Base-by-base conservation (phyloP, 2,888 invertebrate species). In the Pemphredon lugubris region DNA sequence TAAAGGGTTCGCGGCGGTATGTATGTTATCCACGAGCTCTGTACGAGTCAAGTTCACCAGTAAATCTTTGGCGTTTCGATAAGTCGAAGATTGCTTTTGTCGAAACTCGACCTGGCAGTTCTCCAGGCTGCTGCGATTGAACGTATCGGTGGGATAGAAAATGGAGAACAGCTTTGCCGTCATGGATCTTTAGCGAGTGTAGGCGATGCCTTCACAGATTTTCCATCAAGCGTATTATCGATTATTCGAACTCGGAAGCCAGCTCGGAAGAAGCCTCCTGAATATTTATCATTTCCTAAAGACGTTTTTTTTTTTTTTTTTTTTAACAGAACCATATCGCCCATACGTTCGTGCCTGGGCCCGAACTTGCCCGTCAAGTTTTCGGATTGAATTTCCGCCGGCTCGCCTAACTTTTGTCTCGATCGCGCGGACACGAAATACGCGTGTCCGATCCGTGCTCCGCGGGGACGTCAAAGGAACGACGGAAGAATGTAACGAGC, bases 91-190 rank as follows among this genome's bases (percentile, higher is more conserved):
- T 47, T 59, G 67, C 60, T 57, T 70, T 48, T 54, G 57, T 39
- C 50, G 51, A 40, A 40, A 44, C 59, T 61, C 65, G 59, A 34
- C 55, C 59, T 79, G 78, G 79, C 78, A 47, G 58, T 73, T 67
- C 61, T 78, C 78, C 78, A 78, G 61, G 61, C 58, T 45, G 42
- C 76, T 69, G 72, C 79, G 68, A 78, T 79, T 70, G 79, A 69
- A 70, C 64, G 54, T 68, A 68, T 61, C 72, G 42, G 44, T 61
- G 51, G 51, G 53, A 20, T 40, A 47, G 60, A 47, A 57, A 58
- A 58, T 58, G 53, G 60, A 61, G 66, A 45, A 60, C 73, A 44
- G 26, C 51, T 32, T 23, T n/a, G n/a, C 37, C 4, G 34, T 9
- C 21, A 9, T 9, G 23, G 23, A 21, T 37, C 18, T 14, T 26